A percentile compares a stretch with the other conserved stretches of the same genome.
phyloP scores from a whole-genome alignment of 1,140 invertebrate species.

The Pectinophora gossypiella region DNA sequence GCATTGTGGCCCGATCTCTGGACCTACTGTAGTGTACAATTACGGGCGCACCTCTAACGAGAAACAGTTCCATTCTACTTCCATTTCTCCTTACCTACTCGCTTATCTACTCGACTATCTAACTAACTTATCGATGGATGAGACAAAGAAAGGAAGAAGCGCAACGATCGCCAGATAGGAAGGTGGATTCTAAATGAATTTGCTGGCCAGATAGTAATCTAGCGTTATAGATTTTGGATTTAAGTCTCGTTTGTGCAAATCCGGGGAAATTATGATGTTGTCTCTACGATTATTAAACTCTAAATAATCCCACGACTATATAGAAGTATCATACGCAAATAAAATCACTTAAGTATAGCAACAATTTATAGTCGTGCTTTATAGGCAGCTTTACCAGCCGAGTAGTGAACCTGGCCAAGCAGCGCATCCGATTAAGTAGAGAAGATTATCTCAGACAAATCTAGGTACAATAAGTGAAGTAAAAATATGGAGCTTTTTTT shows the following conservation, averaged over 20 bases:
- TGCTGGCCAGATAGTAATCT: slow-evolving; percentile 51
- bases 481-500: no score
- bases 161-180: slow-evolving; percentile 5
- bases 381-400: no score
- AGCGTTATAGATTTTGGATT: slow-evolving; percentile 65
- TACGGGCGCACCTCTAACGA: not conserved
- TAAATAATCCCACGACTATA: no score
- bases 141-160: not conserved
- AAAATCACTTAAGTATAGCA: no score
- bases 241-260: slow-evolving; percentile 26
- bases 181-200: slow-evolving; percentile 49
- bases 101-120: not conserved
- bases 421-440: no score
- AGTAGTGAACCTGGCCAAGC: no score
- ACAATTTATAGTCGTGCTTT: no score
- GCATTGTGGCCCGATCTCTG: slow-evolving; percentile 68
- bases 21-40: slow-evolving; percentile 33
- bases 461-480: no score
- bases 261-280: slow-evolving; percentile 9
- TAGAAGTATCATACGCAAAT: not conserved
- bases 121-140: not conserved
- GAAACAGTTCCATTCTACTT: not conserved
- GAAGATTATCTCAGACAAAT: no score
- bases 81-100: slow-evolving; percentile 22
- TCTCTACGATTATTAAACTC: no score